Evolutionary conservation across 2,113 vertebrate genomes (phyloP).

Genomic region (Caracal caracal): DNA sequence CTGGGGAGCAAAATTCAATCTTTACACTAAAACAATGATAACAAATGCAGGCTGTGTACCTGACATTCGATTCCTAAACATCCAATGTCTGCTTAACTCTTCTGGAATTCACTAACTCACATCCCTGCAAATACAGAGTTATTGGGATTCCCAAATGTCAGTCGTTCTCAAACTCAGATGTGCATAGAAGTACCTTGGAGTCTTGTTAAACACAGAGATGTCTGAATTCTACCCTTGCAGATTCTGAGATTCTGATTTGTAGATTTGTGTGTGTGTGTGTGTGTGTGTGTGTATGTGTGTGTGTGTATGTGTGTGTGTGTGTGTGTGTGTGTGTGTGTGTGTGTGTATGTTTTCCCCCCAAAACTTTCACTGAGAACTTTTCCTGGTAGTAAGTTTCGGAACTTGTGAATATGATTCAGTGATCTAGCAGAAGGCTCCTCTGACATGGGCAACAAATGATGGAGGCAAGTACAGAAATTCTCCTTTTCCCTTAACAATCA

Average conservation of each 20-base stretch:
- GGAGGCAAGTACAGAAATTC: not conserved
- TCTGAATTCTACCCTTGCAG: not conserved
- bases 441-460: not conserved
- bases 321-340: no score
- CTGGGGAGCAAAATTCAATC: not conserved
- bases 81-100: not conserved
- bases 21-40: not conserved
- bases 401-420: not conserved
- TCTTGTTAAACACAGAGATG: not conserved
- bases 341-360: accelerated
- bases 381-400: constrained; percentile 2
- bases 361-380: not conserved
- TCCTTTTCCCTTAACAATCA: not conserved
- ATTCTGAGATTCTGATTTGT: not conserved
- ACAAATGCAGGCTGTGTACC: not conserved
- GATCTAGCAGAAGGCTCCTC: not conserved
- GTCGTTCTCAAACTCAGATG: not conserved
- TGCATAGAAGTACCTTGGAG: not conserved
- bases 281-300: no score
- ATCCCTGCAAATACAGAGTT: not conserved
- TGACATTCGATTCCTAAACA: not conserved
- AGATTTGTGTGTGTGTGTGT: not conserved
- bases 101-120: not conserved
- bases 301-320: no score
- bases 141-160: not conserved